A percentile compares a stretch with the other conserved stretches of the same genome.
Evolutionary conservation across 2,797 vertebrate genomes (phyloP).

Genomic region (Betta splendens): DNA sequence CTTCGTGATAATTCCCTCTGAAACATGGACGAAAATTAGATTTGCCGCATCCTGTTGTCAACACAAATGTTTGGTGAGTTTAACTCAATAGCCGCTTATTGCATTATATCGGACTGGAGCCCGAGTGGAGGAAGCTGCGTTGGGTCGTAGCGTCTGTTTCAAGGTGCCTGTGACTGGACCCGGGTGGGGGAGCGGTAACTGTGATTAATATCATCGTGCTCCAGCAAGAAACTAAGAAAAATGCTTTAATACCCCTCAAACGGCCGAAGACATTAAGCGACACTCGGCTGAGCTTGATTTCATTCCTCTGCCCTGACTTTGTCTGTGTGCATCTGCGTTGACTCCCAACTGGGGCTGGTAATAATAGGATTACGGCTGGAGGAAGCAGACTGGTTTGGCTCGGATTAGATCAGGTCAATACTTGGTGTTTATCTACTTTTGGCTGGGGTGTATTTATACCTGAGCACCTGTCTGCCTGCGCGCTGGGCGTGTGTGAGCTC

Average conservation of each 20-base stretch:
- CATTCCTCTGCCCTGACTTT: constrained; percentile 9
- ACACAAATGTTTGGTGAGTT: background rate
- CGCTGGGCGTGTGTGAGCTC: constrained; percentile 11
- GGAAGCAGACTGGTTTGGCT: constrained; percentile 59
- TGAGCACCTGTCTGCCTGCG: constrained; percentile 30
- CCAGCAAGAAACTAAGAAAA: constrained; percentile 6
- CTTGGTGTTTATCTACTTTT: constrained; percentile 50
- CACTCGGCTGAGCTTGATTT: constrained; percentile 16
- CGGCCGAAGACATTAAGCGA: constrained; percentile 12
- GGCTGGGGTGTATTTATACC: constrained; percentile 22
- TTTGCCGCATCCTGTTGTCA: constrained; percentile 1
- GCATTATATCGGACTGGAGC: background rate
- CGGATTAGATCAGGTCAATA: constrained; percentile 59
- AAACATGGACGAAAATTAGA: constrained; percentile 14
- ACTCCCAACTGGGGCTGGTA: constrained; percentile 57
- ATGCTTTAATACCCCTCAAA: constrained; percentile 4
- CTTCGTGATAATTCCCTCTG: constrained; percentile 22
- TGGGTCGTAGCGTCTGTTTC: background rate
- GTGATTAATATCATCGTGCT: background rate
- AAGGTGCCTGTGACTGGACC: background rate
- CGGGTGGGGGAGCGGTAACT: constrained; percentile 16
- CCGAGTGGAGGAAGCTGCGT: background rate
- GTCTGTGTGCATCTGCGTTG: constrained; percentile 27
- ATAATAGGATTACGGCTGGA: constrained; percentile 66
- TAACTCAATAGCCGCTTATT: background rate